Evolutionary conservation across 1,140 invertebrate genomes (phyloP).

Genomic region (Centruroides vittatus): DNA sequence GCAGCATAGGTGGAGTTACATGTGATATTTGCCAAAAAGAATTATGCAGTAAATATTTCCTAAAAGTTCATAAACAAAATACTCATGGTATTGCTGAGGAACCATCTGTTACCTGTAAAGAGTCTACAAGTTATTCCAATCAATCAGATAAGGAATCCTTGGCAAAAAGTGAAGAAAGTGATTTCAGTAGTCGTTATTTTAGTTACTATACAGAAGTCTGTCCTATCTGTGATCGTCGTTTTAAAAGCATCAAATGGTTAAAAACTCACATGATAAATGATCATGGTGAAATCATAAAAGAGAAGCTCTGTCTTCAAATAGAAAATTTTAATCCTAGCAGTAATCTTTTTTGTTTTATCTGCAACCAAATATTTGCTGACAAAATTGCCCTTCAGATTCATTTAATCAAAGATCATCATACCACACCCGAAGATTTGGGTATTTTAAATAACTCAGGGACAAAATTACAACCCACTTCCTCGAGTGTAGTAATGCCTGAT

Average conservation of each 20-base stretch:
- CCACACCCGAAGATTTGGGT: constrained; percentile 20
- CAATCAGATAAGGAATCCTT: neutral
- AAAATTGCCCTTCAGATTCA: constrained; percentile 38
- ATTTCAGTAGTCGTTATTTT: constrained; percentile 36
- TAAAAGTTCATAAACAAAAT: constrained; percentile 92
- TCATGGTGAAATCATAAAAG: constrained; percentile 52
- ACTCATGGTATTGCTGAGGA: constrained; percentile 85
- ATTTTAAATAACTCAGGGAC: neutral
- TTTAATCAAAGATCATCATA: constrained; percentile 38
- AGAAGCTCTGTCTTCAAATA: constrained; percentile 30
- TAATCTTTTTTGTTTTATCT: constrained; percentile 30
- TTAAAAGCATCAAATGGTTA: constrained; percentile 75
- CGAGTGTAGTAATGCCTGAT: neutral
- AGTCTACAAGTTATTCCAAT: neutral
- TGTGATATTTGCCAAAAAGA: constrained; percentile 97
- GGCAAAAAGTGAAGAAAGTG: constrained; percentile 4
- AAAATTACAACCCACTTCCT: neutral
- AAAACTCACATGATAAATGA: constrained; percentile 74
- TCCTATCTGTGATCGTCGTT: constrained; percentile 69
- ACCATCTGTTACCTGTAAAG: constrained; percentile 8
- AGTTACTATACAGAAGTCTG: constrained; percentile 63
- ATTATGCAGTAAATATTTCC: constrained; percentile 92
- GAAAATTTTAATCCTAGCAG: neutral
- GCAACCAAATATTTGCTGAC: constrained; percentile 33
- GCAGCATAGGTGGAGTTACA: constrained; percentile 76